Evolutionary conservation across 2,888 invertebrate genomes (phyloP), one percentile per base, ranked within the genome.

Genomic region (Nomada flava): DNA sequence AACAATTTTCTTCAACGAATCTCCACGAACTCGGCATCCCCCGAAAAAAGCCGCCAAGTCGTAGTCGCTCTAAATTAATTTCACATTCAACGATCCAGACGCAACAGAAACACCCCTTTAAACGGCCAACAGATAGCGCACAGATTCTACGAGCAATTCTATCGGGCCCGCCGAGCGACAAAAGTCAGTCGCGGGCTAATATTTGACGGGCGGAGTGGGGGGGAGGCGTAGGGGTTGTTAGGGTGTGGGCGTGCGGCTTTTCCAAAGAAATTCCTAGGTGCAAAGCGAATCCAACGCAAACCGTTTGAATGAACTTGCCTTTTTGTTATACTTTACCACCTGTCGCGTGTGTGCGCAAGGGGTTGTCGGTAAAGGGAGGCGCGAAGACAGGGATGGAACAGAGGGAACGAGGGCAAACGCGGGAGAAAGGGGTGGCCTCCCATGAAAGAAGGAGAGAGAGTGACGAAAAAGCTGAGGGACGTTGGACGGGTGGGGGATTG

Each of bases 281-380:
- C 76, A 77, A 82, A 84, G 82, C 79, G 86, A 82, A 87, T 87
- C 82, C 84, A 76, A 79, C 83, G 83, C 85, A 83, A 88, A 86
- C 81, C 86, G 88, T 86, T 85, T 88, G 83, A 85, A 86, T 80
- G 84, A 88, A 83, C 80, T 86, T 83, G 84, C 83, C 85, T 88
- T 87, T 88, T 88, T 86, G 88, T 83, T 79, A 83, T 82, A 86
- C 84, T 88, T 88, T 89, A 82, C 85, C 91, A 91, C 91, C 91
- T 90, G 91, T 91, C 91, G 90, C 90, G 84, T 90, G 91, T 91
- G 84, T 91, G 86, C 88, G 88, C 88, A 90, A 71, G 50, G 60
- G 59, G 78, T 82, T 83, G 82, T 52, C 62, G 68, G 52, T 36
- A 62, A 76, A 18, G 59, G 79, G 69, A 64, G 82, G 83, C 77